Evolutionary conservation across 2,113 vertebrate genomes (phyloP), one percentile per base, ranked within the genome.

Genomic region (Eulemur rufifrons): DNA sequence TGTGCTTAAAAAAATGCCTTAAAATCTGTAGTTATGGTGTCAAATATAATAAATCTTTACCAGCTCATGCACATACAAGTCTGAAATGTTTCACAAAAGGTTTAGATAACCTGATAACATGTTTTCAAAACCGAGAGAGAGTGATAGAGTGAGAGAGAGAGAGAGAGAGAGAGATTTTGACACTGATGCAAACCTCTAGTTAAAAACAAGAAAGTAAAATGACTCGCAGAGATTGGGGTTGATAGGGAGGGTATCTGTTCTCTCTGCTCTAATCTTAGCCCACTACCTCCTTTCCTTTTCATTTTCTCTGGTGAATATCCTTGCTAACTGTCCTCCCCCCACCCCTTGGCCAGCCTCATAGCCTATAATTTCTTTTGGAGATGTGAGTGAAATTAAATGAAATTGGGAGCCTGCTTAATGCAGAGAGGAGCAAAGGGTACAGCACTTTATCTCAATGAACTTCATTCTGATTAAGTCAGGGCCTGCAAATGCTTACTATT

Each of bases 401-500:
- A 98, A 96, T 66, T 94, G 82, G 92, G 92, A 91, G 59, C 54
- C 95, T 91, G 92, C 92, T 97, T 95, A 95, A 97, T 97, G 87
- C 92, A 97, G 96, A 95, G 64, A 96, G 86, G 86, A 97, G 81
- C 96, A 98, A 98, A 98, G 97, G 97, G 96, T 87, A 94, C 61
- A 95, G 77, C 61, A 78, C 81, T 96, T 95, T 97, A 97, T 97
- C 71, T 8, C 94, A 97, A 97, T 96, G 95, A 97, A 95, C 95
- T 97, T 97, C 89, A 97, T 97, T 96, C 89, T 94, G 91, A 98
- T 96, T 97, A 97, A 98, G 95, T 91, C 87, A 90, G 95, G 93
- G 83, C 94, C 95, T 83, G 77, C 69, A 96, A 97, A 89, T 86
- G 34, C 96, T 94, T 98, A 87, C 81, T 97, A 6, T 97, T 97